Conservation (phyloP, 2,888 invertebrate genomes). For the Atethmia centrago region DNA sequence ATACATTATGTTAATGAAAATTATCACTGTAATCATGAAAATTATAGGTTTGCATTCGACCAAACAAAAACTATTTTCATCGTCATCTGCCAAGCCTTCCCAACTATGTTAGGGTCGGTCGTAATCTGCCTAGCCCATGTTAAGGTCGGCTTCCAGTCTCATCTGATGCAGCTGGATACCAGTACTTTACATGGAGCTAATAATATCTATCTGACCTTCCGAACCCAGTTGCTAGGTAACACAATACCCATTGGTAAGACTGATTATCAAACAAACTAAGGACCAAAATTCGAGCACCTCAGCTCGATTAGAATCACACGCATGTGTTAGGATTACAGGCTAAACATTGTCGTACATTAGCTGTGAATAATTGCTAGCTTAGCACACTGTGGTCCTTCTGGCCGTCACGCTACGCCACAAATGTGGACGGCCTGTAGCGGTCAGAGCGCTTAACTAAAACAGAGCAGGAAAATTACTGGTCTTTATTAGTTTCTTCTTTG, state of each 20-base stretch:
- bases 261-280: background rate
- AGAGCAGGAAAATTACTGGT: slow-evolving; percentile 17
- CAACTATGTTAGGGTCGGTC: background rate
- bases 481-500: slow-evolving; percentile 12
- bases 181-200: background rate
- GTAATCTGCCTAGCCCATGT: too few relatives aligned
- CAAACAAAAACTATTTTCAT: background rate
- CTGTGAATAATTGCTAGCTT: slow-evolving; percentile 81
- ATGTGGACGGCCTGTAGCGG: slow-evolving; percentile 41
- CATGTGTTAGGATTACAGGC: slow-evolving; percentile 74
- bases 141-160: background rate
- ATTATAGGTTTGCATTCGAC: background rate
- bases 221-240: background rate
- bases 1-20: background rate
- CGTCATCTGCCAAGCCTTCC: background rate
- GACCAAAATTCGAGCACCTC: slow-evolving; percentile 28
- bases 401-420: slow-evolving; percentile 58
- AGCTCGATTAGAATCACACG: slow-evolving; percentile 61
- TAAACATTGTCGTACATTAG: slow-evolving; percentile 76
- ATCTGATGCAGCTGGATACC: background rate
- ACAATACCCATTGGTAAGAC: too few relatives aligned
- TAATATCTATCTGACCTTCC: background rate
- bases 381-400: slow-evolving; percentile 68
- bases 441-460: slow-evolving; percentile 27
- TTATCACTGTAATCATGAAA: background rate